Percentiles rank a stretch among this genome's conserved stretches.
These are phyloP conservation scores for Bombus pyrosoma DNA, from an alignment of 1,140 invertebrate genomes.

Conservation along the genomic window DNA sequence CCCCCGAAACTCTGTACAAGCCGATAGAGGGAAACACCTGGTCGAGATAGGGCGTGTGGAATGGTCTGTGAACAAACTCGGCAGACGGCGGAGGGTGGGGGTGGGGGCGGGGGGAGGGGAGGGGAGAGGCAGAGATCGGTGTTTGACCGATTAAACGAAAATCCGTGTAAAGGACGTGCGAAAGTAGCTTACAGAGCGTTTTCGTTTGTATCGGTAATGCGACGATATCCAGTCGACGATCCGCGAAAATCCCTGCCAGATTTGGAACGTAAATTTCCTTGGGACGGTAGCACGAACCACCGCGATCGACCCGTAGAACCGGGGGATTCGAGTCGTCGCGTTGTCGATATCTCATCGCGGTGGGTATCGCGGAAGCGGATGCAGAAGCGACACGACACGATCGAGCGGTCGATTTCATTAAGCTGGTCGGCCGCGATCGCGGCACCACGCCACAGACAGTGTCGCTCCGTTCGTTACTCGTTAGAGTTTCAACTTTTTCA, in stretches of 20 bases:
- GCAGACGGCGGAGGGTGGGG: no score
- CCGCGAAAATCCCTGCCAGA: slow-evolving; percentile 1
- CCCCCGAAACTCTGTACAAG: not conserved
- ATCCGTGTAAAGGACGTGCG: slow-evolving; percentile 1
- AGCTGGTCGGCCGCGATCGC: not conserved
- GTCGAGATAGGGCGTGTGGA: not conserved
- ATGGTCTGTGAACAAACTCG: slow-evolving; percentile 18
- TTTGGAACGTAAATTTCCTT: slow-evolving; percentile 24
- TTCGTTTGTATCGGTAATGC: slow-evolving; percentile 24
- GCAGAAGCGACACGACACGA: not conserved
- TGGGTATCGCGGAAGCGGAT: not conserved
- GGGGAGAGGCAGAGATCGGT: not conserved
- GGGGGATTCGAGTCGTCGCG: not conserved
- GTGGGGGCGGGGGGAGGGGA: no score
- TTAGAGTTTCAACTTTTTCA: slow-evolving; percentile 62
- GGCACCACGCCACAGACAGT: not conserved
- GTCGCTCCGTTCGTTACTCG: slow-evolving; percentile 12
- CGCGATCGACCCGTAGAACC: not conserved
- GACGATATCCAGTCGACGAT: slow-evolving; percentile 8
- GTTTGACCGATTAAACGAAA: slow-evolving; percentile 33
- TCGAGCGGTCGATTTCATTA: slow-evolving; percentile 30
- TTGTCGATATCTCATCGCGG: not conserved
- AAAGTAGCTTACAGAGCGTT: slow-evolving; percentile 6
- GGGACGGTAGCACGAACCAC: not conserved
- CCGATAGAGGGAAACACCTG: not conserved